phyloP scores from a whole-genome alignment of 2,888 invertebrate species.

The Malachius bipustulatus region DNA sequence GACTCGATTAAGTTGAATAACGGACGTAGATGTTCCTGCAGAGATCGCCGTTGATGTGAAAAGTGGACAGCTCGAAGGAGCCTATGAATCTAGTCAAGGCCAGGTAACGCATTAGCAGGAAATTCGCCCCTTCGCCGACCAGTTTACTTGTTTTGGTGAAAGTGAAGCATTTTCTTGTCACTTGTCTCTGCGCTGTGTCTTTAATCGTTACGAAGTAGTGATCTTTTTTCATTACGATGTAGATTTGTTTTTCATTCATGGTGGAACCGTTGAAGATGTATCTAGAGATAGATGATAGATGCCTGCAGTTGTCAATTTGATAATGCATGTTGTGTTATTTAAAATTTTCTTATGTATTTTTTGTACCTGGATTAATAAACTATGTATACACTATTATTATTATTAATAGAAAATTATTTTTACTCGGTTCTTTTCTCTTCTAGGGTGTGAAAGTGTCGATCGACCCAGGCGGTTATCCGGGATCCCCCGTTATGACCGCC shows the following conservation, averaged over 20 bases:
- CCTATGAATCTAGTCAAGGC: conserved; percentile 44
- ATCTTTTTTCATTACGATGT: conserved; percentile 42
- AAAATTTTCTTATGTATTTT: neutral
- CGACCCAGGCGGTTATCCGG: conserved; percentile 47
- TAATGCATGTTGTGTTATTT: conserved; percentile 2
- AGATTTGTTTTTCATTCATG: conserved; percentile 44
- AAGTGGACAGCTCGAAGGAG: conserved; percentile 42
- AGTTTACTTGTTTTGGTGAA: conserved; percentile 41
- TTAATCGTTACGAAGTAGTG: conserved; percentile 44
- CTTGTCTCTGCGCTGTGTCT: conserved; percentile 37
- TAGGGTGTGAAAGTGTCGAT: conserved; percentile 48
- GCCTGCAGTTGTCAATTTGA: too few species aligned
- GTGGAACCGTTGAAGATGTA: too few species aligned
- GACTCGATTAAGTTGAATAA: too few species aligned
- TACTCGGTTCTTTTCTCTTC: conserved; percentile 49
- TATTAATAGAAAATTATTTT: conserved; percentile 10
- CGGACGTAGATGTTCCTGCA: conserved; percentile 51
- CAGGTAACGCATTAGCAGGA: conserved; percentile 48
- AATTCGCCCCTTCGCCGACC: conserved; percentile 50
- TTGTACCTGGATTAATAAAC: too few species aligned
- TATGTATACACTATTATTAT: neutral
- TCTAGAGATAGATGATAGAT: too few species aligned
- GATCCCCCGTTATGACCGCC: conserved; percentile 46
- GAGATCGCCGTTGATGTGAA: conserved; percentile 47
- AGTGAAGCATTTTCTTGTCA: conserved; percentile 41